phyloP scores from a whole-genome alignment of 2,888 invertebrate species.

The Metopia argyrocephala region DNA sequence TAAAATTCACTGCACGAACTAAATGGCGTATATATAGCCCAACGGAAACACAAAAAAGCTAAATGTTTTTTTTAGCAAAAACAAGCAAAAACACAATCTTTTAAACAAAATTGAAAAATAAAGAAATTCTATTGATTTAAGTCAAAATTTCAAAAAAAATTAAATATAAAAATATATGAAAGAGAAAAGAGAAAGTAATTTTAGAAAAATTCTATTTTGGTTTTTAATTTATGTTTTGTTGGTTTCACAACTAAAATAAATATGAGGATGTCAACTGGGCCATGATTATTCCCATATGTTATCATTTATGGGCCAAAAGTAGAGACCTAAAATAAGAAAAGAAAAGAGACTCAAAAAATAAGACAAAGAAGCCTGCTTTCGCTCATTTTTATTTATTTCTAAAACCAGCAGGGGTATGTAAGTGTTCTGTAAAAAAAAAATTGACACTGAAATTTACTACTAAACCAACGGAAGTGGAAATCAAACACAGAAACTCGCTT shows the following conservation, averaged over 20 bases:
- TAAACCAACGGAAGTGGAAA: constrained; percentile 10
- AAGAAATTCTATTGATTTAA: constrained; percentile 38
- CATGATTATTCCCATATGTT: constrained; percentile 68
- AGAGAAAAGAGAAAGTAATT: not conserved
- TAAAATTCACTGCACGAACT: constrained; percentile 55
- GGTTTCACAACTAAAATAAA: constrained; percentile 40
- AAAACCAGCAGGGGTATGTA: not conserved
- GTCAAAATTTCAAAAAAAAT: not conserved
- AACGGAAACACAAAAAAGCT: constrained; percentile 27
- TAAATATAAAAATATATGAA: too few relatives aligned
- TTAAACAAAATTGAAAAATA: constrained; percentile 25
- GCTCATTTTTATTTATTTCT: not conserved
- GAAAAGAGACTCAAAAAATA: not conserved
- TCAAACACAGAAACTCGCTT: constrained; percentile 22
- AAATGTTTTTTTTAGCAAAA: too few relatives aligned
- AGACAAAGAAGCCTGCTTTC: too few relatives aligned
- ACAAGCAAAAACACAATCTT: too few relatives aligned
- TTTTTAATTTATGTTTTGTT: constrained; percentile 17
- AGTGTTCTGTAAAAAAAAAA: not conserved
- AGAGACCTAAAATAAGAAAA: constrained; percentile 29
- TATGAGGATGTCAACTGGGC: constrained; percentile 49
- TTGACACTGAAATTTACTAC: not conserved
- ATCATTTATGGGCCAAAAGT: constrained; percentile 68
- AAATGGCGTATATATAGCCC: constrained; percentile 13
- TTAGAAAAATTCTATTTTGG: not conserved